These are phyloP conservation scores for Syritta pipiens DNA, from an alignment of 2,888 invertebrate genomes.

Conservation along the genomic window DNA sequence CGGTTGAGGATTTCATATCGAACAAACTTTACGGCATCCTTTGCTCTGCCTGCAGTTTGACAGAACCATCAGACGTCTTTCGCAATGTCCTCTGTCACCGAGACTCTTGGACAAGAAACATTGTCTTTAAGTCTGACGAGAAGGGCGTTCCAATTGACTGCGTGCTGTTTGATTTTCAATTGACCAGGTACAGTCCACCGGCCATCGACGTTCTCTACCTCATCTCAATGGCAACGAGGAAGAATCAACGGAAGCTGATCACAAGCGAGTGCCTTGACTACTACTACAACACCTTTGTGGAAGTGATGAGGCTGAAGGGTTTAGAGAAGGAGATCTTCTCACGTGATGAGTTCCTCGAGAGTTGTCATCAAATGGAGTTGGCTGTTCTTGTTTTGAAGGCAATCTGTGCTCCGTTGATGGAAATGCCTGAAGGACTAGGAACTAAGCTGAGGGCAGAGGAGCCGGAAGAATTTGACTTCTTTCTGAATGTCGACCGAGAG, in stretches of 20 bases:
- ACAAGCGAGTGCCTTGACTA: constrained; percentile 76
- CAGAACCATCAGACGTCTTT: constrained; percentile 74
- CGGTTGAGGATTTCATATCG: constrained; percentile 71
- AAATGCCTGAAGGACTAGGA: constrained; percentile 76
- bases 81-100: constrained; percentile 80
- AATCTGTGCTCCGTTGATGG: constrained; percentile 77
- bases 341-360: constrained; percentile 74
- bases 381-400: constrained; percentile 76
- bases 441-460: constrained; percentile 75
- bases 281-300: constrained; percentile 77
- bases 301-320: constrained; percentile 59
- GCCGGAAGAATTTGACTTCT: constrained; percentile 77
- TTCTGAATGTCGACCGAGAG: constrained; percentile 77
- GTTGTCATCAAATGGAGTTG: constrained; percentile 75
- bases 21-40: constrained; percentile 71
- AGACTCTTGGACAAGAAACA: constrained; percentile 78
- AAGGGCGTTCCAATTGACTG: constrained; percentile 77
- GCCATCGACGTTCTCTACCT: constrained; percentile 81
- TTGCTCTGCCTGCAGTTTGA: constrained; percentile 70
- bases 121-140: constrained; percentile 74
- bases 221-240: constrained; percentile 79
- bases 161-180: constrained; percentile 81
- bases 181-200: constrained; percentile 81
- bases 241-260: constrained; percentile 75
- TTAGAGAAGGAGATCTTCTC: constrained; percentile 73